These are phyloP conservation scores for Neoascia interrupta DNA, from an alignment of 2,888 invertebrate species.

Conservation along the genomic window DNA sequence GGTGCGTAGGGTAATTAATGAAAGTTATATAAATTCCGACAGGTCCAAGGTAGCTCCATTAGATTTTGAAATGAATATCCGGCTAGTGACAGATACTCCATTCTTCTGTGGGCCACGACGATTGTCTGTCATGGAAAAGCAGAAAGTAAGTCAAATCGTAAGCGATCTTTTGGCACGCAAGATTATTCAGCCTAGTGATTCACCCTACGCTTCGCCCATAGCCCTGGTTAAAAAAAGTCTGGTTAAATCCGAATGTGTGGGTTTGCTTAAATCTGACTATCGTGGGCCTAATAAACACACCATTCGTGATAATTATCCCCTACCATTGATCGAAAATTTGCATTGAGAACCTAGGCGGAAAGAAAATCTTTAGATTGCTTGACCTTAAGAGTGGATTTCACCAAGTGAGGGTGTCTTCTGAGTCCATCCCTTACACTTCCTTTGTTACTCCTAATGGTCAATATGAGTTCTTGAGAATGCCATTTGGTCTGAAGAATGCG, in stretches of 20 bases:
- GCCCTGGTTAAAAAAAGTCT: background rate
- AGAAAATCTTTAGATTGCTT: background rate
- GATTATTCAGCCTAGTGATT: background rate
- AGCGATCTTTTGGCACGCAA: background rate
- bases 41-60: background rate
- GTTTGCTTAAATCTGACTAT: background rate
- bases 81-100: background rate
- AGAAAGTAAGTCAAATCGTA: background rate
- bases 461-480: background rate
- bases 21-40: background rate
- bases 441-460: background rate
- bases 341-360: background rate
- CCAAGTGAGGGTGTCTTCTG: background rate
- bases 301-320: background rate
- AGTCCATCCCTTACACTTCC: background rate
- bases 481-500: constrained; percentile 5
- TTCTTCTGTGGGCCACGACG: background rate
- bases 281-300: background rate
- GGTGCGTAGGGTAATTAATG: background rate
- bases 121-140: background rate
- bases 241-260: no score
- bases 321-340: background rate
- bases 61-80: background rate
- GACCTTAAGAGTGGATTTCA: constrained; percentile 10
- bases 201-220: background rate